A percentile compares a stretch with the other conserved stretches of the same genome.
phyloP scores from a whole-genome alignment of 1,140 invertebrate genomes.

The Drosophila ercepeae region DNA sequence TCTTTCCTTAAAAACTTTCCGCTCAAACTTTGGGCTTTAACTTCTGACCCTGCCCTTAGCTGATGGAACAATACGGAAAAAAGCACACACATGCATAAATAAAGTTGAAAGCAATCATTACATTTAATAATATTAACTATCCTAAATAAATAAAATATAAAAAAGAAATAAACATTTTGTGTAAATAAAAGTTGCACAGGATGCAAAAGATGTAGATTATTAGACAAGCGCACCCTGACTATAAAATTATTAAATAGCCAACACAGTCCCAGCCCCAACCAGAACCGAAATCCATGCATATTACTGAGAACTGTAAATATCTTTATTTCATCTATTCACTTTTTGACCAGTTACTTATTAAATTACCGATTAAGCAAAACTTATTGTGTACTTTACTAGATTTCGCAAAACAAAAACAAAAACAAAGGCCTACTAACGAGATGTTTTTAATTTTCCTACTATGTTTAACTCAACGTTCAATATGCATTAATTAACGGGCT shows the following conservation, averaged over 20 bases:
- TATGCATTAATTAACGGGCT: conserved; percentile 45
- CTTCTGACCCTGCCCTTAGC: conserved; percentile 3
- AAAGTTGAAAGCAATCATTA: conserved; percentile 79
- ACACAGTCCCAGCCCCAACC: conserved; percentile 11
- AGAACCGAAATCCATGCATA: conserved; percentile 30
- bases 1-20: conserved; percentile 1
- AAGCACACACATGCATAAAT: conserved; percentile 14
- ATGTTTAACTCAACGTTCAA: conserved; percentile 54
- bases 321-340: conserved; percentile 58
- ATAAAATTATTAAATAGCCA: conserved; percentile 24
- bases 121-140: conserved; percentile 61
- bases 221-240: conserved; percentile 33
- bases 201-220: conserved; percentile 39
- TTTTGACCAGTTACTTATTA: conserved; percentile 30
- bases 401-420: conserved; percentile 19
- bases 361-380: conserved; percentile 45
- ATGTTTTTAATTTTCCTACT: conserved; percentile 62
- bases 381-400: conserved; percentile 50
- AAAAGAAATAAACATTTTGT: conserved; percentile 31
- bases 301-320: conserved; percentile 67
- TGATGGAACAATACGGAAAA: conserved; percentile 21
- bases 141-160: conserved; percentile 9
- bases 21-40: conserved; percentile 1
- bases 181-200: conserved; percentile 37
- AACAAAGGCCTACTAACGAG: conserved; percentile 38